Evolutionary conservation across 30 jellyfish, hydroid and myxozoan species (phyloP).

Genomic region (Nemopilema nomurai): DNA sequence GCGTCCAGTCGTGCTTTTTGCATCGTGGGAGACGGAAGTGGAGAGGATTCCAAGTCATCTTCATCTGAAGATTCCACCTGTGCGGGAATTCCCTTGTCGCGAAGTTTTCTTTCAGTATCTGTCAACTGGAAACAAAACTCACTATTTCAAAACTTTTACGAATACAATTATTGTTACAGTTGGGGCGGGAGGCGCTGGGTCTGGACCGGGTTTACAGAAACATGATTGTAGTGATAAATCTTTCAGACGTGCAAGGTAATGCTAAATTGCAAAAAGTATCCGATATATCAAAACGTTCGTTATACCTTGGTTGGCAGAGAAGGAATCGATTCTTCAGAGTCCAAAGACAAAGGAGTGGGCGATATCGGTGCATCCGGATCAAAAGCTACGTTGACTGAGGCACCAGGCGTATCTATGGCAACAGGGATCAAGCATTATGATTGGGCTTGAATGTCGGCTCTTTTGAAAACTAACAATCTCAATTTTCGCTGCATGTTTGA

Average conservation of each 20-base stretch:
- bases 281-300: neutral
- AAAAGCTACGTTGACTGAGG: constrained; percentile 72
- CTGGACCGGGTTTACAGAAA: no score
- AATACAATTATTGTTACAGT: no score
- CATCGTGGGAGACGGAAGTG: constrained; percentile 89
- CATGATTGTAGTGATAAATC: no score
- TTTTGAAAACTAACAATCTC: no score
- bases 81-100: constrained; percentile 71
- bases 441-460: no score
- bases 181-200: no score
- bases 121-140: constrained; percentile 46
- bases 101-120: constrained; percentile 75
- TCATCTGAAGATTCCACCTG: constrained; percentile 81
- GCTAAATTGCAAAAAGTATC: no score
- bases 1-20: constrained; percentile 59
- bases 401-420: constrained; percentile 74
- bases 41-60: constrained; percentile 91
- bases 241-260: no score
- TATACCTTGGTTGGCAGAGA: constrained; percentile 39
- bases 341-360: constrained; percentile 34
- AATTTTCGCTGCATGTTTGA: no score
- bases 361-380: constrained; percentile 70
- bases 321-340: constrained; percentile 34
- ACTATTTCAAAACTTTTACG: no score
- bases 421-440: no score